Conservation (phyloP, 2,113 vertebrate genomes). For the Hemibagrus wyckioides region DNA sequence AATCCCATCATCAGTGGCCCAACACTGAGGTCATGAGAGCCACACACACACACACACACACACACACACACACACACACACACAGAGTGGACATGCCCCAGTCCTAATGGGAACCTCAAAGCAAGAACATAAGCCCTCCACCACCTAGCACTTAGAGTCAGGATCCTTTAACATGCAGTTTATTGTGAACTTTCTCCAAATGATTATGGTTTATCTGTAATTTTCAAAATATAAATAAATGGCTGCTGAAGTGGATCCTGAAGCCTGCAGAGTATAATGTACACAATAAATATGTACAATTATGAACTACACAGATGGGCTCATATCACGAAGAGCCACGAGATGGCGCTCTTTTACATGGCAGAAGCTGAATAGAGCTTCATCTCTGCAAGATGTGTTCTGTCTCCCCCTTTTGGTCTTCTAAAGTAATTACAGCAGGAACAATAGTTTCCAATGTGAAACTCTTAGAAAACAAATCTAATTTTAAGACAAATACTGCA, state of each 20-base stretch:
- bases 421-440: neutral
- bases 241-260: neutral
- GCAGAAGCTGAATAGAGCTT: neutral
- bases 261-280: too few species aligned
- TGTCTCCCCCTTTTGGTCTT: neutral
- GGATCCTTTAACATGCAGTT: too few species aligned
- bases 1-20: neutral
- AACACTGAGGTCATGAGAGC: conserved; percentile 24
- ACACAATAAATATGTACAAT: too few species aligned
- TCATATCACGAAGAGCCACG: neutral
- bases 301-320: neutral
- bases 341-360: neutral
- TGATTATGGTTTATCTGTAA: neutral
- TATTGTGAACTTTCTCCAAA: too few species aligned
- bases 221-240: neutral
- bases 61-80: too few species aligned
- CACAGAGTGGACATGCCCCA: neutral
- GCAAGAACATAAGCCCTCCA: neutral
- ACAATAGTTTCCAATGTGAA: neutral
- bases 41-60: neutral
- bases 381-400: neutral
- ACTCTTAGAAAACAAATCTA: neutral
- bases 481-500: neutral
- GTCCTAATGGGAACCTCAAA: neutral
- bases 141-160: neutral